Evolutionary conservation across 23 tunicate species (phyloP).

Genomic region (Styela plicata): DNA sequence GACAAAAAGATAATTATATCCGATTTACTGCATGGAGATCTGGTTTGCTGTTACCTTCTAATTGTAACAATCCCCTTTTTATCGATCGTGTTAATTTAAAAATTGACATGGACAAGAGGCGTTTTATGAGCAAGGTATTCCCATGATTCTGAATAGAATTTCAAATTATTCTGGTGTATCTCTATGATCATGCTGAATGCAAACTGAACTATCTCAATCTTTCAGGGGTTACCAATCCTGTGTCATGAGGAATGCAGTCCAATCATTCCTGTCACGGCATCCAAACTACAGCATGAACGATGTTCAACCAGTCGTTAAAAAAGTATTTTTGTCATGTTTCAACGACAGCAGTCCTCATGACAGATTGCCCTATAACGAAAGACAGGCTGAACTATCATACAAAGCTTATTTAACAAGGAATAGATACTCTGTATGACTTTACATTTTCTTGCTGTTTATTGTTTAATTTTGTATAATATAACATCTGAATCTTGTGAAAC

Average conservation of each 20-base stretch:
- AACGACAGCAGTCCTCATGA: constrained; percentile 74
- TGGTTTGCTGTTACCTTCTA: no score
- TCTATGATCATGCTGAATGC: no score
- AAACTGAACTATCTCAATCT: neutral
- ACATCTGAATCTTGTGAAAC: no score
- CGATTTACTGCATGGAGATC: no score
- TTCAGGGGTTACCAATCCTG: constrained; percentile 22
- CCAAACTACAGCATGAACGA: neutral
- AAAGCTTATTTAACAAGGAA: constrained; percentile 51
- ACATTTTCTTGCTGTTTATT: neutral
- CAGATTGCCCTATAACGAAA: constrained; percentile 48
- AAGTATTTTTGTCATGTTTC: constrained; percentile 73
- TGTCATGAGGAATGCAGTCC: neutral
- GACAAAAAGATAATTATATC: no score
- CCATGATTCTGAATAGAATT: no score
- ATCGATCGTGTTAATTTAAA: no score
- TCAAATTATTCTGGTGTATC: no score
- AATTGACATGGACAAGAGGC: no score
- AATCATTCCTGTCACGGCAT: neutral
- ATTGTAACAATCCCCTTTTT: no score
- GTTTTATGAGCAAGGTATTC: no score
- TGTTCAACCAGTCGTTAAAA: constrained; percentile 23
- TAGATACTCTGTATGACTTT: constrained; percentile 27
- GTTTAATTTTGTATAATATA: no score
- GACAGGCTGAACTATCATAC: constrained; percentile 60